Conservation (phyloP, 2,113 vertebrate species). For the Phalacrocorax carbo region DNA sequence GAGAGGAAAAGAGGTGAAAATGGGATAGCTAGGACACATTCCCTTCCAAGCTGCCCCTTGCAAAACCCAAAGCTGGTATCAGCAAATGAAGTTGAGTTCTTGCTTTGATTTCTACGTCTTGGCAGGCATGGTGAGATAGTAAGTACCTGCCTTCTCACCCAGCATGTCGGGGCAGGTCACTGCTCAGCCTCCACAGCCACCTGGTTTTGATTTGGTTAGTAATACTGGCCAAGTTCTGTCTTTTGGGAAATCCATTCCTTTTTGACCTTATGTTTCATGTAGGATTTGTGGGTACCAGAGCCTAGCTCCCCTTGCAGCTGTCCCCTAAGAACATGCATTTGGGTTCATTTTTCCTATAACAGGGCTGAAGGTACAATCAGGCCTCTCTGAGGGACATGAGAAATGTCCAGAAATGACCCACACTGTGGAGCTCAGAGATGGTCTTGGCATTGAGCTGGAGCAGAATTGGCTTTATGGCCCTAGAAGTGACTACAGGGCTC, state of each 20-base stretch:
- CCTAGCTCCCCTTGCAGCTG: not conserved
- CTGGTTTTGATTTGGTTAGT: not conserved
- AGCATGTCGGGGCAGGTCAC: not conserved
- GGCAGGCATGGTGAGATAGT: not conserved
- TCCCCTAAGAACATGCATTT: not conserved
- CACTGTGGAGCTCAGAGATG: not conserved
- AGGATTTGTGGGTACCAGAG: not conserved
- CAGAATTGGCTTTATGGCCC: not conserved
- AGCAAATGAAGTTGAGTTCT: not conserved
- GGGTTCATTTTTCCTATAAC: not conserved
- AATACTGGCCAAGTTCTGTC: not conserved
- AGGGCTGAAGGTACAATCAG: not conserved
- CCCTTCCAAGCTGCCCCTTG: not conserved
- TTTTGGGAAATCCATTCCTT: not conserved
- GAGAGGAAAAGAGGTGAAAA: not conserved
- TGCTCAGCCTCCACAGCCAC: not conserved
- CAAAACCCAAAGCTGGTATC: not conserved
- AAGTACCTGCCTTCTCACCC: not conserved
- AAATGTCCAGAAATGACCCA: not conserved
- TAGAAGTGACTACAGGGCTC: not conserved
- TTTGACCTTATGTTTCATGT: not conserved
- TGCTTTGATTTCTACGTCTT: not conserved
- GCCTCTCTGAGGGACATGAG: not conserved
- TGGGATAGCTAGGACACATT: not conserved
- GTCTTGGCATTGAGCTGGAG: not conserved